Percentiles rank a stretch among this genome's conserved stretches.
Evolutionary conservation across 2,797 vertebrate species (phyloP).

Genomic region (Muscicapa comitata): DNA sequence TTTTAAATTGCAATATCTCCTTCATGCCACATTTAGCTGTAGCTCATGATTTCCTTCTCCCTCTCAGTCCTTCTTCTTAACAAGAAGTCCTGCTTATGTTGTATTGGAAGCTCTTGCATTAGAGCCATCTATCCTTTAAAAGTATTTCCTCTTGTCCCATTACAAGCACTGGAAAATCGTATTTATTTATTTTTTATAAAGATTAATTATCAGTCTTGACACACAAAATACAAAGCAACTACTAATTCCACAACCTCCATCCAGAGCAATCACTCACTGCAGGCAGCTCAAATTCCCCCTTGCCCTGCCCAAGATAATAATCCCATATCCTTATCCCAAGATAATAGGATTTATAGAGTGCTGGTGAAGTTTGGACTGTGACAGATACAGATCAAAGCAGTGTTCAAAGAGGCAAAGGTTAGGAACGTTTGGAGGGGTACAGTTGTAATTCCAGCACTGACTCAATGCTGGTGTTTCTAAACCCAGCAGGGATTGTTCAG

Average conservation of each 20-base stretch:
- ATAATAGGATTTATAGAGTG: neutral
- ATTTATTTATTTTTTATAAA: neutral
- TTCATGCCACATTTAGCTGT: neutral
- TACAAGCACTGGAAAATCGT: neutral
- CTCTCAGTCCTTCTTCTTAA: neutral
- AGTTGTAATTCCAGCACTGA: neutral
- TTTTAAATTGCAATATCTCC: neutral
- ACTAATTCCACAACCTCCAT: neutral
- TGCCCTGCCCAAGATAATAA: neutral
- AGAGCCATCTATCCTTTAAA: neutral
- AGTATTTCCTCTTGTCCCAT: neutral
- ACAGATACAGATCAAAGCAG: neutral
- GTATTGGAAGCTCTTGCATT: neutral
- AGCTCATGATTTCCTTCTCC: neutral
- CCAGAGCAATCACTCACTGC: fast-evolving
- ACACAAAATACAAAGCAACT: neutral
- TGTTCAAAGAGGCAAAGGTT: neutral
- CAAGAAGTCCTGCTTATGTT: neutral
- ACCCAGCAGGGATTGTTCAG: neutral
- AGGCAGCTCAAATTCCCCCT: neutral
- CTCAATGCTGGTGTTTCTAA: neutral
- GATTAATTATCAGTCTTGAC: neutral
- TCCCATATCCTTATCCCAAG: neutral
- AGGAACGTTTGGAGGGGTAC: neutral
- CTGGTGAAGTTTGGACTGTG: neutral